These are phyloP conservation scores for Limanda limanda DNA, from an alignment of 2,113 vertebrate genomes.

Conservation along the genomic window DNA sequence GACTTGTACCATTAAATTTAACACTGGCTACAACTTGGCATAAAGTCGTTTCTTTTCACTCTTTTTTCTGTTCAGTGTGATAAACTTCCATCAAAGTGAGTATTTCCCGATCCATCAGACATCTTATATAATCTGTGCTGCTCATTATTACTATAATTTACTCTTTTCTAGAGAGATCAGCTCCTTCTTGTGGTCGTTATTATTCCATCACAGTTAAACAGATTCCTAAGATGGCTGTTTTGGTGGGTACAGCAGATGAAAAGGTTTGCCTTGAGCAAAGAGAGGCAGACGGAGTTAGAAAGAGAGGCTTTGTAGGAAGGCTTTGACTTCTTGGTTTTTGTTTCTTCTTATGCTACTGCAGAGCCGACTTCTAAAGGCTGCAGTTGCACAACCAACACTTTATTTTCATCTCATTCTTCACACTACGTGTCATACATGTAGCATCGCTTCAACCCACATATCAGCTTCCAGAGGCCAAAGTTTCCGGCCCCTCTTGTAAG, in stretches of 20 bases:
- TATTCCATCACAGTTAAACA: constrained; percentile 60
- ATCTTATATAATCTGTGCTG: constrained; percentile 46
- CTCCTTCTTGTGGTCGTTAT: constrained; percentile 39
- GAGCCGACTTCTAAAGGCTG: constrained; percentile 35
- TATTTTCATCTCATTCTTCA: constrained; percentile 34
- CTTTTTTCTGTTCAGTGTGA: constrained; percentile 50
- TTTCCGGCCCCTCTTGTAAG: neutral
- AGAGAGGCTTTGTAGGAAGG: constrained; percentile 42
- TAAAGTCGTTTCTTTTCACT: constrained; percentile 19
- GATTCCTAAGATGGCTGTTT: constrained; percentile 65
- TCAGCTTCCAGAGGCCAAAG: constrained; percentile 11
- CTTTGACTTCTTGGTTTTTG: constrained; percentile 28
- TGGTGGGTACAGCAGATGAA: constrained; percentile 63
- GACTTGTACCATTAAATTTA: constrained; percentile 64
- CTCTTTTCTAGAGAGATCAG: constrained; percentile 28
- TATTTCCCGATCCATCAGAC: constrained; percentile 37
- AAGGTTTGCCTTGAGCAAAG: constrained; percentile 66
- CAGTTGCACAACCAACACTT: constrained; percentile 32
- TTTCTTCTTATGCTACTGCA: constrained; percentile 43
- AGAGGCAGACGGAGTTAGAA: constrained; percentile 44
- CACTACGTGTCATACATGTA: constrained; percentile 13
- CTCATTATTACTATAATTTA: constrained; percentile 56
- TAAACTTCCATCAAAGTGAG: constrained; percentile 63
- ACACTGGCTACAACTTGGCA: constrained; percentile 58
- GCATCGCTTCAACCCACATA: constrained; percentile 14